A percentile compares a stretch with the other conserved stretches of the same genome.
phyloP scores from a whole-genome alignment of 2,113 vertebrate species.

The Thermophis baileyi region DNA sequence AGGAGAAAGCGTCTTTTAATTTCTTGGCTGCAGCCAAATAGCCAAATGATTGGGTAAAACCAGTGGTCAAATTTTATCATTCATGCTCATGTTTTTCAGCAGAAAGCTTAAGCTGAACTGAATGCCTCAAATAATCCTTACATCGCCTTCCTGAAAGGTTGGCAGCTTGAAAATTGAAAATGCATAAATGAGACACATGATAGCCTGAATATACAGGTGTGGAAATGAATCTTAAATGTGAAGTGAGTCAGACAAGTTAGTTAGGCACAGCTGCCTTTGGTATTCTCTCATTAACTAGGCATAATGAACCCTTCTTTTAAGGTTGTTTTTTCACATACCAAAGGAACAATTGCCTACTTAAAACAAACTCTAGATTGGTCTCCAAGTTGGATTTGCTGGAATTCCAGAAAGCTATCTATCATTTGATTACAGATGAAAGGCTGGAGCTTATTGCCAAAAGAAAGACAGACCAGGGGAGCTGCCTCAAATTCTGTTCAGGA shows the following conservation, averaged over 20 bases:
- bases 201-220: background rate
- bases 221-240: background rate
- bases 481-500: background rate
- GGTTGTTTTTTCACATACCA: background rate
- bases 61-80: background rate
- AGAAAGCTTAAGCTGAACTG: background rate
- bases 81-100: background rate
- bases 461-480: background rate
- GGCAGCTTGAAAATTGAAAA: background rate
- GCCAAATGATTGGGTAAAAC: background rate
- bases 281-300: background rate
- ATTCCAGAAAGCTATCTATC: background rate
- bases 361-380: background rate
- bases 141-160: background rate
- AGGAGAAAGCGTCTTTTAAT: too few species aligned
- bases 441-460: background rate
- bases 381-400: background rate
- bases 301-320: background rate
- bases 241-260: background rate
- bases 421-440: background rate
- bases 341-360: background rate
- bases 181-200: background rate
- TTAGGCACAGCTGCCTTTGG: background rate
- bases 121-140: background rate
- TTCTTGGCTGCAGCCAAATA: background rate